These are phyloP conservation scores for Gasteruption jaculator DNA, from an alignment of 2,888 invertebrate genomes.

Conservation along the genomic window DNA sequence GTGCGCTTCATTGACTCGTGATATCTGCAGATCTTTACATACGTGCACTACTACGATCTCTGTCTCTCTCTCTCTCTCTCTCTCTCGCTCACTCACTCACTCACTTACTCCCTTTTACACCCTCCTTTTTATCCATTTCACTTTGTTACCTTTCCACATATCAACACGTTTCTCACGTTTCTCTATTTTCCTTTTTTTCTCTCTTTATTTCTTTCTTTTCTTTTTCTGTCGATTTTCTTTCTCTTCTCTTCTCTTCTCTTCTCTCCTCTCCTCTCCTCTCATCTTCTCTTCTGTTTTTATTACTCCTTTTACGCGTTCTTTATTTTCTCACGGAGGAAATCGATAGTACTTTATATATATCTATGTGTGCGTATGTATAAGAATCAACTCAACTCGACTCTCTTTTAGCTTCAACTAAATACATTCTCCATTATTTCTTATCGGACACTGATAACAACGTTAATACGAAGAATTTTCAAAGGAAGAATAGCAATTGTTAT, in stretches of 20 bases:
- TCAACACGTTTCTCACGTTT: constrained; percentile 7
- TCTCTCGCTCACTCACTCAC: constrained; percentile 11
- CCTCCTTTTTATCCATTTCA: constrained; percentile 15
- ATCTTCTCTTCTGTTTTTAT: constrained; percentile 8
- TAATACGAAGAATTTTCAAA: no score
- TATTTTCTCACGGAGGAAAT: no score
- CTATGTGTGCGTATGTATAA: no score
- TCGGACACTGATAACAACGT: no score
- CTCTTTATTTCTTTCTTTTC: constrained; percentile 19
- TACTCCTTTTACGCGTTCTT: constrained; percentile 16
- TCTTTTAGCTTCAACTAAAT: no score
- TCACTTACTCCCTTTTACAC: constrained; percentile 23
- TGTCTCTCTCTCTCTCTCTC: constrained; percentile 16
- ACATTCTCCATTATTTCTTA: no score
- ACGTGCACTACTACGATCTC: constrained; percentile 1
- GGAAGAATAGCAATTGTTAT: no score
- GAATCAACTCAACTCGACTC: no score
- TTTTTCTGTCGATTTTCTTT: constrained; percentile 14
- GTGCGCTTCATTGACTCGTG: constrained; percentile 35
- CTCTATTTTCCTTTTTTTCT: constrained; percentile 18
- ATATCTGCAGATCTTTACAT: constrained; percentile 28
- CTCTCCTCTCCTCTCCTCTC: constrained; percentile 9
- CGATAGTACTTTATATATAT: no score
- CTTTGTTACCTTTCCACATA: constrained; percentile 17
- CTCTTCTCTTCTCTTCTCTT: constrained; percentile 19